Conservation (phyloP, 1,140 invertebrate genomes). For the Sitodiplosis mosellana region DNA sequence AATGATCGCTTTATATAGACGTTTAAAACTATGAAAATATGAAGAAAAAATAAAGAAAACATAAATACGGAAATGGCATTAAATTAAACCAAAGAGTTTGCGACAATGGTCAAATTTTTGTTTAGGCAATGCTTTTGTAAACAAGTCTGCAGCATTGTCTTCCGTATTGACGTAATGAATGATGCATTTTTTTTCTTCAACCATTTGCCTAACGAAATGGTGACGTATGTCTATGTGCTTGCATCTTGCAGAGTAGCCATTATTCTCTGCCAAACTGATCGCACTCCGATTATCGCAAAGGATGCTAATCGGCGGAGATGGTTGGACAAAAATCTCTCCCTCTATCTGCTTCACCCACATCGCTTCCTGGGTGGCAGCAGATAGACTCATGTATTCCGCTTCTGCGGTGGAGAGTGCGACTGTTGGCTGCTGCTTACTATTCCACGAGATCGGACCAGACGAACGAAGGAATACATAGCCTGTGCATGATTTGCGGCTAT, state of each 20-base stretch:
- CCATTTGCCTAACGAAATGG: constrained; percentile 2
- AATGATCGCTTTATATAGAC: no score
- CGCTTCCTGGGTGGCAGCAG: constrained; percentile 9
- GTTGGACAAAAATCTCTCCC: neutral
- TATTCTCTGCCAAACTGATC: neutral
- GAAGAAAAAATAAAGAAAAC: no score
- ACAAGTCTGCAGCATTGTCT: constrained; percentile 11
- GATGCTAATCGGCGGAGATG: neutral
- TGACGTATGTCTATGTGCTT: constrained; percentile 4
- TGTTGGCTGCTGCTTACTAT: constrained; percentile 16
- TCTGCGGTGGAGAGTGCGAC: constrained; percentile 18
- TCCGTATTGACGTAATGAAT: constrained; percentile 11
- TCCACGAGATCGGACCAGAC: constrained; percentile 15
- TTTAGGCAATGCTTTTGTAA: constrained; percentile 10
- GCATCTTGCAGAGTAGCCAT: neutral
- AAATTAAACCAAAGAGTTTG: no score
- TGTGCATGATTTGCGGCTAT: constrained; percentile 16
- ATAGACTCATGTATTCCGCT: constrained; percentile 19
- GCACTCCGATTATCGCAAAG: neutral
- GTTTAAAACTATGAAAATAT: no score
- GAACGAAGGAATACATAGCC: constrained; percentile 15
- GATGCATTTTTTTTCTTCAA: constrained; percentile 3
- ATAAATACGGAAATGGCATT: no score
- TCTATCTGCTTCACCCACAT: constrained; percentile 6
- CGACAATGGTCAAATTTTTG: no score